Percentiles rank a stretch among this genome's conserved stretches.
Conservation (phyloP, 1,140 invertebrate species). For the Drosophila orosa region DNA sequence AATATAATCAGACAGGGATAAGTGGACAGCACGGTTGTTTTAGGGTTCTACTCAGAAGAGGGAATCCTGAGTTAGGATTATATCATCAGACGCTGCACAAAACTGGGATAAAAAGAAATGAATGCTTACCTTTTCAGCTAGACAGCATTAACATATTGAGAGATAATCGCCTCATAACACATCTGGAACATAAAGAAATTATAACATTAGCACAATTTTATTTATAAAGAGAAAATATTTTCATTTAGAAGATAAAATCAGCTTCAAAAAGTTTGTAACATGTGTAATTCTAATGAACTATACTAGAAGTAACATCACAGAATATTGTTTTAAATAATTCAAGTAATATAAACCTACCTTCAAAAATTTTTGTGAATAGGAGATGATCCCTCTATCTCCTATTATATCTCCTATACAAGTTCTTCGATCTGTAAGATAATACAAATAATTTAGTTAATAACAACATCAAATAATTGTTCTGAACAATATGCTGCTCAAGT, state of each 20-base stretch:
- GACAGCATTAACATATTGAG: too few relatives aligned
- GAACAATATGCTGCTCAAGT: background rate
- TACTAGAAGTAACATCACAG: conserved; percentile 73
- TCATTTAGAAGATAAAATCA: conserved; percentile 35
- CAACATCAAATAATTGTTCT: background rate
- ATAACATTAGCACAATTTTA: background rate
- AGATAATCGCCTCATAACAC: background rate
- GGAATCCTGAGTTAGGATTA: conserved; percentile 70
- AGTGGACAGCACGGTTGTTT: conserved; percentile 78
- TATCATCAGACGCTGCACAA: conserved; percentile 6
- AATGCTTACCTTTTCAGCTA: conserved; percentile 25
- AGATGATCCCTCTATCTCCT: too few relatives aligned
- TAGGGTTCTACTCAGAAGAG: conserved; percentile 83
- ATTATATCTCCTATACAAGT: too few relatives aligned
- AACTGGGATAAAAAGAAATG: background rate
- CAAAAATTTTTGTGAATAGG: rapidly evolving
- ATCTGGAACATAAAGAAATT: conserved; percentile 7
- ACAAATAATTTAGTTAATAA: background rate
- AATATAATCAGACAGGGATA: conserved; percentile 12
- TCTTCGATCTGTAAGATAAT: background rate
- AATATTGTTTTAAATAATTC: background rate
- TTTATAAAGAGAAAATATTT: background rate
- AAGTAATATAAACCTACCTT: conserved; percentile 13
- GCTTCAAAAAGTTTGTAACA: conserved; percentile 75
- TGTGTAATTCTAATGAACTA: conserved; percentile 80